Evolutionary conservation across 2,888 invertebrate species (phyloP).

Genomic region (Calameuta pallipes): DNA sequence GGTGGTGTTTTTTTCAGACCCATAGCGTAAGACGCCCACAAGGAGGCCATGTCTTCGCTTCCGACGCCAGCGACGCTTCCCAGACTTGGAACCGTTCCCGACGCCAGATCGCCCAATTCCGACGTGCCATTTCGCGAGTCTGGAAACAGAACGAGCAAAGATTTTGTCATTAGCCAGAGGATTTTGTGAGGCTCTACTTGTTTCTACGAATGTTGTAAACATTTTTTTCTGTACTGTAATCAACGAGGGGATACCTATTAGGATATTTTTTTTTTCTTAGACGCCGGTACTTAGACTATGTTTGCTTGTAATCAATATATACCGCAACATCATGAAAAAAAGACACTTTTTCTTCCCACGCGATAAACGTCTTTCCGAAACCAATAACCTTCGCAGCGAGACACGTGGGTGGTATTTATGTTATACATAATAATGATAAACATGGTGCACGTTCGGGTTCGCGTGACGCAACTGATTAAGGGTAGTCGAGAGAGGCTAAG

Average conservation of each 20-base stretch:
- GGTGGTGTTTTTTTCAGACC: conserved; percentile 73
- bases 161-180: background rate
- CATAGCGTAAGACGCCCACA: conserved; percentile 89
- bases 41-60: conserved; percentile 81
- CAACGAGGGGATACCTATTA: too few relatives aligned
- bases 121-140: conserved; percentile 64
- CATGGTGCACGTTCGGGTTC: conserved; percentile 34
- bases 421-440: conserved; percentile 46
- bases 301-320: too few relatives aligned
- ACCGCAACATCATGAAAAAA: too few relatives aligned
- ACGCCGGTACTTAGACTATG: too few relatives aligned
- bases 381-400: conserved; percentile 17
- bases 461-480: conserved; percentile 53
- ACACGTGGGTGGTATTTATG: conserved; percentile 46
- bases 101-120: conserved; percentile 57
- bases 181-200: background rate
- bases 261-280: too few relatives aligned
- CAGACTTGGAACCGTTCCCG: conserved; percentile 66
- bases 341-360: conserved; percentile 32
- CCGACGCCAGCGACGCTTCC: conserved; percentile 68
- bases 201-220: background rate
- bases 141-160: conserved; percentile 27
- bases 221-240: background rate
- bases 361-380: background rate
- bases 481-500: conserved; percentile 35